Conservation (phyloP, 2,888 invertebrate genomes). For the Dichetophora obliterata region DNA sequence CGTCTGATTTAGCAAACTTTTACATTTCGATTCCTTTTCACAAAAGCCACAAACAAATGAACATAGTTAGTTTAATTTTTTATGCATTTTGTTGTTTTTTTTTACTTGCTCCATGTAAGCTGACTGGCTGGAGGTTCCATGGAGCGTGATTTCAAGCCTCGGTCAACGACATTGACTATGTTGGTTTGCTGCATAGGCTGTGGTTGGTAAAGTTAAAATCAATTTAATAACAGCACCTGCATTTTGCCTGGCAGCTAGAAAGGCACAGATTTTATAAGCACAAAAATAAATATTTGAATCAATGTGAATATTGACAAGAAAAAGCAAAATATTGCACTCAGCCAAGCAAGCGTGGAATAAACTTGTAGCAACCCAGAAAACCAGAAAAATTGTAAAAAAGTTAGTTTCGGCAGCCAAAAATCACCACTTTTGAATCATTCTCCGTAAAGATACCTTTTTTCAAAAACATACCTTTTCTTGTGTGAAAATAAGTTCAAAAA, state of each 20-base stretch:
- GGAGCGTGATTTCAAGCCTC: neutral
- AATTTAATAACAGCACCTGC: neutral
- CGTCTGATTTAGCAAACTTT: slow-evolving; percentile 33
- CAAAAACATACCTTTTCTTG: no score
- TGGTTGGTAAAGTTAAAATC: neutral
- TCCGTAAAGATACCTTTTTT: no score
- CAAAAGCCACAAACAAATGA: neutral
- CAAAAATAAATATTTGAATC: no score
- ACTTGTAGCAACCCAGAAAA: no score
- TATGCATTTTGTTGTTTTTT: neutral
- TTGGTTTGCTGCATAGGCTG: neutral
- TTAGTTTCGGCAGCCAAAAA: no score
- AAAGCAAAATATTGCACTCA: no score
- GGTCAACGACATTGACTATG: neutral
- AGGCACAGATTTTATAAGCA: neutral
- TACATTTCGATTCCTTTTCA: slow-evolving; percentile 15
- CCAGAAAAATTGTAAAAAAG: no score
- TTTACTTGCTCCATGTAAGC: neutral
- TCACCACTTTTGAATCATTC: no score
- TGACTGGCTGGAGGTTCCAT: neutral
- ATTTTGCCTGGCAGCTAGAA: slow-evolving; percentile 19
- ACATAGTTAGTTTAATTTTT: neutral
- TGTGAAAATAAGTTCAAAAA: no score
- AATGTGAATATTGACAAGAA: no score
- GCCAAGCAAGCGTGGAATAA: no score